Evolutionary conservation across 2,888 invertebrate genomes (phyloP).

Genomic region (Campoplex nolae): DNA sequence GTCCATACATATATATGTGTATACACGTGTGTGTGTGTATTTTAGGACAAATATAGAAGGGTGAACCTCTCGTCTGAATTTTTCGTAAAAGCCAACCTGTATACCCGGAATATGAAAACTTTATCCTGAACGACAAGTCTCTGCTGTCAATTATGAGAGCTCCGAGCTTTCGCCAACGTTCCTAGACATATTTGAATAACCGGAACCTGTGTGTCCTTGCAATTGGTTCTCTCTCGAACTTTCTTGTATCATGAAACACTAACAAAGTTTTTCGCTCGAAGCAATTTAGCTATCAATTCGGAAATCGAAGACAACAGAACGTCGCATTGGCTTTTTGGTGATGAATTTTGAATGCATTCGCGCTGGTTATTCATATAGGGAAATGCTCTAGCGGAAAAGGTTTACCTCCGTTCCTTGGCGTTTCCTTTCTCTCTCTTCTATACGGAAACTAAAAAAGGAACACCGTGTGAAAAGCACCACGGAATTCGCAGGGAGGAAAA

Average conservation of each 20-base stretch:
- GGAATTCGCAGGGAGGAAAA: slow-evolving; percentile 11
- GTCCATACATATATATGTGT: slow-evolving; percentile 2
- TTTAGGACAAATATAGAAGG: neutral
- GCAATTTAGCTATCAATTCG: neutral
- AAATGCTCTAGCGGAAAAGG: neutral
- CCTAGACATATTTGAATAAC: slow-evolving; percentile 22
- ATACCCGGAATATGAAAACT: slow-evolving; percentile 66
- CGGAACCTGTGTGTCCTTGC: neutral
- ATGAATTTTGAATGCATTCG: neutral
- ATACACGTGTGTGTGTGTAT: neutral
- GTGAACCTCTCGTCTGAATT: slow-evolving; percentile 36
- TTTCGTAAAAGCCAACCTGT: slow-evolving; percentile 47
- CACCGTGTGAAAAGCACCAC: neutral
- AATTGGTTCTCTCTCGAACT: neutral
- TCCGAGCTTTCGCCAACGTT: slow-evolving; percentile 9
- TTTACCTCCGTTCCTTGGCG: neutral
- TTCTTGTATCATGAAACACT: neutral
- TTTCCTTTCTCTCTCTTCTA: neutral
- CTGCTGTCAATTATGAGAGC: slow-evolving; percentile 63
- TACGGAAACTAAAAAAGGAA: neutral
- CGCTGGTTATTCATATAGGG: neutral
- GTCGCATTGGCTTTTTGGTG: neutral
- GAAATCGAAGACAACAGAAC: neutral
- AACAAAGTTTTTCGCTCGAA: neutral
- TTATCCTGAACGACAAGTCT: slow-evolving; percentile 61